A percentile compares a stretch with the other conserved stretches of the same genome.
These are phyloP conservation scores for Cataglyphis cursor DNA, from an alignment of 2,888 invertebrate species.

Conservation along the genomic window DNA sequence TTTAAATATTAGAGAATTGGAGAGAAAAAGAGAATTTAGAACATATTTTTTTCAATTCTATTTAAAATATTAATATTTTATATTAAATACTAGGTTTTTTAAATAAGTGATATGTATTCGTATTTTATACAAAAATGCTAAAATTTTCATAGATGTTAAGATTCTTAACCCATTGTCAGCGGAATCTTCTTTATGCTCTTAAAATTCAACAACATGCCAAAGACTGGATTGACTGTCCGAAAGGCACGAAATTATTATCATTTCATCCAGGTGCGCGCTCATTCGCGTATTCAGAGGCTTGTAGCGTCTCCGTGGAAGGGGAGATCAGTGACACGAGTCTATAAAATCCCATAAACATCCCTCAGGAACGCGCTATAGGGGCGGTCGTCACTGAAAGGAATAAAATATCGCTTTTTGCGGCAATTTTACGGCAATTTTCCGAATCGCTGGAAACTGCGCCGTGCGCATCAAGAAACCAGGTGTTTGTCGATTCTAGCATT, in stretches of 20 bases:
- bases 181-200: background rate
- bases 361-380: slow-evolving; percentile 60
- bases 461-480: slow-evolving; percentile 67
- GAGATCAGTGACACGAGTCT: slow-evolving; percentile 70
- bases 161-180: slow-evolving; percentile 15
- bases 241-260: slow-evolving; percentile 16
- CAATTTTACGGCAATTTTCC: slow-evolving; percentile 87
- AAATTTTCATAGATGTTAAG: background rate
- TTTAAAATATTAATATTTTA: background rate
- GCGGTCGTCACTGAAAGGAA: slow-evolving; percentile 78
- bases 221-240: background rate
- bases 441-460: slow-evolving; percentile 77
- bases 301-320: slow-evolving; percentile 35
- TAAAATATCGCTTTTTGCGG: slow-evolving; percentile 85
- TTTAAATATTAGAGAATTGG: background rate
- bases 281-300: slow-evolving; percentile 39
- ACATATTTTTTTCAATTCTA: background rate
- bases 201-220: background rate
- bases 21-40: background rate
- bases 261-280: slow-evolving; percentile 62
- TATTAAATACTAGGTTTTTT: background rate
- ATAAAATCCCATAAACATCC: slow-evolving; percentile 82
- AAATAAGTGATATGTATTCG: background rate
- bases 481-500: slow-evolving; percentile 56
- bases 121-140: background rate